phyloP scores from a whole-genome alignment of 2,113 vertebrate genomes.

The Erythrocercus mccallii region DNA sequence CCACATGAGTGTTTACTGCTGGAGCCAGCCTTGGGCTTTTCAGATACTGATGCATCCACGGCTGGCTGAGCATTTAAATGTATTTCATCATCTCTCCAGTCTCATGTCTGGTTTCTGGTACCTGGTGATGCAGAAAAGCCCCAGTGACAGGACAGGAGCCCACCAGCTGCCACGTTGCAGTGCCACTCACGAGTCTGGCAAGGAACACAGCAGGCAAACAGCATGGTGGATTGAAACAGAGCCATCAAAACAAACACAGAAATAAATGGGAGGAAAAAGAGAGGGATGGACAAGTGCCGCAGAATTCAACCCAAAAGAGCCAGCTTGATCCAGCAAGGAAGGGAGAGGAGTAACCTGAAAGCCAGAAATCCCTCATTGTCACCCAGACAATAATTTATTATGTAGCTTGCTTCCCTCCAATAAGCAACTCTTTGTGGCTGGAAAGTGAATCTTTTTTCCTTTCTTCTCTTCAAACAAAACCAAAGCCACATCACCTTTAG shows the following conservation, averaged over 20 bases:
- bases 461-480: not conserved
- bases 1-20: not conserved
- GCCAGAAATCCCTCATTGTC: not conserved
- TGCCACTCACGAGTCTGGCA: not conserved
- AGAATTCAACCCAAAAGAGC: not conserved
- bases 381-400: not conserved
- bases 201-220: not conserved
- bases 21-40: not conserved
- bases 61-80: not conserved
- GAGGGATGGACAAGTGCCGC: not conserved
- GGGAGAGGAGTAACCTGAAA: not conserved
- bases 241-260: not conserved
- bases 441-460: not conserved
- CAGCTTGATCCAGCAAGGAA: not conserved
- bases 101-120: not conserved
- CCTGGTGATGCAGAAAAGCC: slow-evolving; percentile 16
- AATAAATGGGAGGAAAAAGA: rapidly evolving
- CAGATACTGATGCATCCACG: not conserved
- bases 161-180: not conserved
- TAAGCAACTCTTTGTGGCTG: not conserved
- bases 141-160: not conserved
- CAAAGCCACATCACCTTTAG: not conserved
- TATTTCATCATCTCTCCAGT: not conserved
- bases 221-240: not conserved
- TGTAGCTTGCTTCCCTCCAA: not conserved